Conservation (phyloP, 2,888 invertebrate genomes). For the Cryptocheilus praepositus region DNA sequence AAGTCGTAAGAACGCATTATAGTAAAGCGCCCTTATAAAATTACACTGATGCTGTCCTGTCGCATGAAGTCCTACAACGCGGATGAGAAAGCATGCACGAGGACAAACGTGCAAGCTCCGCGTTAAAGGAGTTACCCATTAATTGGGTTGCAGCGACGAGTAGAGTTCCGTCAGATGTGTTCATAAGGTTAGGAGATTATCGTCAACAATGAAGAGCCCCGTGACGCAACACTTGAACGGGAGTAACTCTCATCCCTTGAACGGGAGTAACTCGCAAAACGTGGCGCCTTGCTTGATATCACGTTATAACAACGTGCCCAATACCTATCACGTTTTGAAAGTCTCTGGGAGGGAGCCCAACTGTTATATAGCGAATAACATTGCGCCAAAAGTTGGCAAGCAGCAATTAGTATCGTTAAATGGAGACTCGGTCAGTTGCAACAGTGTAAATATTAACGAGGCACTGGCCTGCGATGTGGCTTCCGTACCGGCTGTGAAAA, state of each 20-base stretch:
- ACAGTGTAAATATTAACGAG: constrained; percentile 65
- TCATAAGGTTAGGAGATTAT: constrained; percentile 44
- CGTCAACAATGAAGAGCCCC: constrained; percentile 56
- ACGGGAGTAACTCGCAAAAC: constrained; percentile 26
- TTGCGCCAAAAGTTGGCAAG: constrained; percentile 56
- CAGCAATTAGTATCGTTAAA: constrained; percentile 68
- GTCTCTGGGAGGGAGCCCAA: constrained; percentile 51
- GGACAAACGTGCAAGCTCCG: constrained; percentile 14
- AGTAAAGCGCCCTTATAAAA: background rate
- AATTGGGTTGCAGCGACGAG: constrained; percentile 24
- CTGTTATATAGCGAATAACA: constrained; percentile 57
- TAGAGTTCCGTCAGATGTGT: constrained; percentile 23
- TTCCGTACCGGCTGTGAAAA: constrained; percentile 53
- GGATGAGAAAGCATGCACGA: constrained; percentile 43
- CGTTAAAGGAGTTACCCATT: constrained; percentile 19
- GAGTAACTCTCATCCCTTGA: constrained; percentile 34
- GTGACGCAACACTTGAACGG: constrained; percentile 52
- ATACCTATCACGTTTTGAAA: constrained; percentile 54
- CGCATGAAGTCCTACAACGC: constrained; percentile 14
- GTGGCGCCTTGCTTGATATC: constrained; percentile 44
- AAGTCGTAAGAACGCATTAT: constrained; percentile 7
- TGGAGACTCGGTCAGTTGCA: constrained; percentile 66
- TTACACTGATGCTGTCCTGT: constrained; percentile 17
- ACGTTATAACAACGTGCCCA: constrained; percentile 36
- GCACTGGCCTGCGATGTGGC: constrained; percentile 67